Percentiles rank a stretch among this genome's conserved stretches.
Conservation (phyloP, 30 jellyfish, hydroid and myxozoan species). For the Sanderia malayensis region DNA sequence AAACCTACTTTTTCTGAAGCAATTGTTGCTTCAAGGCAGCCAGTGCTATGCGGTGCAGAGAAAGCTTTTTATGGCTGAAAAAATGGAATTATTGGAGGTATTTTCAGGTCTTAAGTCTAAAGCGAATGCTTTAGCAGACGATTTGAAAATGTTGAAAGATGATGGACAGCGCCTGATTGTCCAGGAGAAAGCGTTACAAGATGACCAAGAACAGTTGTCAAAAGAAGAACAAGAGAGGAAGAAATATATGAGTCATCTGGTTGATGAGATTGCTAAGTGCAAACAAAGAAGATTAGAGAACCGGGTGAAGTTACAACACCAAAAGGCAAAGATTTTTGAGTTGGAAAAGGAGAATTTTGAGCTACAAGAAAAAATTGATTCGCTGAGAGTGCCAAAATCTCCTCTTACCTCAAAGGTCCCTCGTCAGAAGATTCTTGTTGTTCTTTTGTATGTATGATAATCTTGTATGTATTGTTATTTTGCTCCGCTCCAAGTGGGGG, state of each 20-base stretch:
- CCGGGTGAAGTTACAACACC: not conserved
- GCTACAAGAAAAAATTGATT: not conserved
- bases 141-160: too few relatives aligned
- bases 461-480: not conserved
- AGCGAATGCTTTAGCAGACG: too few relatives aligned
- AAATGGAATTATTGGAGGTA: not conserved
- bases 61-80: not conserved
- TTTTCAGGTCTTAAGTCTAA: too few relatives aligned
- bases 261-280: not conserved
- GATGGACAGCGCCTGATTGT: too few relatives aligned
- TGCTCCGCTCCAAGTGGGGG: too few relatives aligned
- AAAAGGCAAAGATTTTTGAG: not conserved
- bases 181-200: too few relatives aligned
- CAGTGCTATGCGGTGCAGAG: not conserved
- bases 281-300: not conserved
- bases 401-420: not conserved
- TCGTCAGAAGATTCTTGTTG: not conserved
- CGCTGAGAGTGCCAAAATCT: not conserved
- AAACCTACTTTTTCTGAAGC: not conserved
- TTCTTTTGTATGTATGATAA: not conserved
- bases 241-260: not conserved
- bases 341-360: not conserved
- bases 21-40: not conserved
- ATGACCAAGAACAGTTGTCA: too few relatives aligned
- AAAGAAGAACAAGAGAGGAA: too few relatives aligned